Evolutionary conservation across 2,113 vertebrate species (phyloP).

Genomic region (Atrichornis clamosus): DNA sequence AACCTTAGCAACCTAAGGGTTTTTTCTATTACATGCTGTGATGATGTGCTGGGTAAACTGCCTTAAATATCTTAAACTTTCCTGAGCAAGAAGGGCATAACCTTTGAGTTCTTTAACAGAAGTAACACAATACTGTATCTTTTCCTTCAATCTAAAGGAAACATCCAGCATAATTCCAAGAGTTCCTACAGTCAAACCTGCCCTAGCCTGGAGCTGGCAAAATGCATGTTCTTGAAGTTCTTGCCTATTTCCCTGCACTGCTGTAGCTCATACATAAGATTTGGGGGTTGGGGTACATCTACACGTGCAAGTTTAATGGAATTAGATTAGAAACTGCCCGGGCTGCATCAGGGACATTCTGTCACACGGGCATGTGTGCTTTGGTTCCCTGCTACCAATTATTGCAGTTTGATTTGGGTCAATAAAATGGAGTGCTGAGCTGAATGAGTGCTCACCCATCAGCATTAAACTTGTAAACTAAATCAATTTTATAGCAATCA

Average conservation of each 20-base stretch:
- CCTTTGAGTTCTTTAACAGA: background rate
- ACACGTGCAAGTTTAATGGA: background rate
- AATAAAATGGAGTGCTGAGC: background rate
- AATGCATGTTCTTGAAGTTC: background rate
- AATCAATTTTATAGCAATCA: background rate
- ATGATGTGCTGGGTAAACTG: background rate
- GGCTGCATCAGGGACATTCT: background rate
- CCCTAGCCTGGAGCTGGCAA: background rate
- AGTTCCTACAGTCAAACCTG: background rate
- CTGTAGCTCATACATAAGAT: background rate
- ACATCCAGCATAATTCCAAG: background rate
- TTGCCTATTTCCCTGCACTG: background rate
- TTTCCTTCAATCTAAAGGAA: background rate
- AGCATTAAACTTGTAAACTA: background rate
- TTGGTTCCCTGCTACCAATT: background rate
- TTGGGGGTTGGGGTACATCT: accelerated
- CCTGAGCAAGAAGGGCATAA: background rate
- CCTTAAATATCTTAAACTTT: background rate
- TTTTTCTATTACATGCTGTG: background rate
- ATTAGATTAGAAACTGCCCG: background rate
- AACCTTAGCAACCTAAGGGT: background rate
- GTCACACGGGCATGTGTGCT: background rate
- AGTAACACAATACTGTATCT: background rate
- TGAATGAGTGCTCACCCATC: background rate
- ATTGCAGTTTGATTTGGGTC: background rate